Conservation (phyloP, 2,888 invertebrate genomes). For the Choreutis nemorana region DNA sequence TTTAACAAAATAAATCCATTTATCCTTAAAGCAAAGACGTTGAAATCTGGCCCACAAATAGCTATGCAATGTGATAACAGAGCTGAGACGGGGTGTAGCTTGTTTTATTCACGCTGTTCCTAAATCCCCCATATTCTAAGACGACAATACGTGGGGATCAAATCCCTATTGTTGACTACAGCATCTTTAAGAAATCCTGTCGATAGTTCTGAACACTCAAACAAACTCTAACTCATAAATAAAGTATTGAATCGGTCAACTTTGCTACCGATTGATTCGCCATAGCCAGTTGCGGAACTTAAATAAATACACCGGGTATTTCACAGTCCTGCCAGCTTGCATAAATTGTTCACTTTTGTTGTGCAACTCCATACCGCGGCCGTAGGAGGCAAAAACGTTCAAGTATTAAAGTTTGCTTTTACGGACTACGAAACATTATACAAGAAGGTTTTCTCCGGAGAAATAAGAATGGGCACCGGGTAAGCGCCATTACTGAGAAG, state of each 20-base stretch:
- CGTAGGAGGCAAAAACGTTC: slow-evolving; percentile 12
- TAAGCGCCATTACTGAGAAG: slow-evolving; percentile 15
- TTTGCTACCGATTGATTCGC: too few relatives aligned
- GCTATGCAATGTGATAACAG: slow-evolving; percentile 38
- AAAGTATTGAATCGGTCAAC: too few relatives aligned
- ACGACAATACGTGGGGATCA: slow-evolving; percentile 46
- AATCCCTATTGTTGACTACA: slow-evolving; percentile 39
- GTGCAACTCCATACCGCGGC: too few relatives aligned
- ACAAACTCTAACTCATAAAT: too few relatives aligned
- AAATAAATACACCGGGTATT: too few relatives aligned
- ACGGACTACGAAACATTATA: slow-evolving; percentile 12
- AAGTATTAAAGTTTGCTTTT: slow-evolving; percentile 11
- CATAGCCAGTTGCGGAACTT: too few relatives aligned
- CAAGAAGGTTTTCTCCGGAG: slow-evolving; percentile 11
- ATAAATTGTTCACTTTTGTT: too few relatives aligned
- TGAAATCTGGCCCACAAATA: slow-evolving; percentile 20
- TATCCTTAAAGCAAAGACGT: too few relatives aligned
- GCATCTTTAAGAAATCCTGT: too few relatives aligned
- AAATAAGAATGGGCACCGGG: slow-evolving; percentile 18
- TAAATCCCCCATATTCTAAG: slow-evolving; percentile 52
- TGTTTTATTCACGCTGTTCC: slow-evolving; percentile 46
- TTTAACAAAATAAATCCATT: too few relatives aligned
- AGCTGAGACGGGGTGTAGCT: slow-evolving; percentile 32
- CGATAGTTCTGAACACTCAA: too few relatives aligned
- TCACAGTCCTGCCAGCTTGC: too few relatives aligned